Evolutionary conservation across 2,113 vertebrate species (phyloP).

Genomic region (Phalacrocorax carbo): DNA sequence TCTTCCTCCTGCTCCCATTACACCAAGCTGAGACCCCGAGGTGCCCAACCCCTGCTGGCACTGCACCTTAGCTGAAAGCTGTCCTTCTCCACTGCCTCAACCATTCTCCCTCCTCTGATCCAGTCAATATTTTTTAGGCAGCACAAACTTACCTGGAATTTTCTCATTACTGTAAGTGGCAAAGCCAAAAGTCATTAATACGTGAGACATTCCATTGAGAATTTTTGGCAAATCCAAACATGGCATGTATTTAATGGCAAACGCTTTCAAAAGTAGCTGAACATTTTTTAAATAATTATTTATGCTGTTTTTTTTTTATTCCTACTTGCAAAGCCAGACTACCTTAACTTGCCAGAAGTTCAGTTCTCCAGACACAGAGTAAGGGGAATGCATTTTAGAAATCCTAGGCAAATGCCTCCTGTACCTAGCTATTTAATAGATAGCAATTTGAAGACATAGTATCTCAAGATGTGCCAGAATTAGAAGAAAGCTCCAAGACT

Average conservation of each 20-base stretch:
- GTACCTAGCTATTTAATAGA: neutral
- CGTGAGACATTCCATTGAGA: neutral
- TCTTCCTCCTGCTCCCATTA: neutral
- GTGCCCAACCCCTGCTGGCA: neutral
- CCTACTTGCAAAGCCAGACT: neutral
- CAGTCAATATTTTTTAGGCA: neutral
- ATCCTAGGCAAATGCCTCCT: neutral
- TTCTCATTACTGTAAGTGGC: neutral
- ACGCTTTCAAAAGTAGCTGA: neutral
- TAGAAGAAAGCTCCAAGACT: neutral
- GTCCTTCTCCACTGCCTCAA: neutral
- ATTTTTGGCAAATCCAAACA: neutral
- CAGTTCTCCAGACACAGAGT: neutral
- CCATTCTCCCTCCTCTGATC: neutral
- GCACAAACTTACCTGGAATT: neutral
- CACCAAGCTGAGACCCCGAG: neutral
- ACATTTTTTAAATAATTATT: neutral
- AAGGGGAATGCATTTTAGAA: neutral
- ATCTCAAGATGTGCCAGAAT: neutral
- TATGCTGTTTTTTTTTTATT: neutral
- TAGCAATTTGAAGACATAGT: neutral
- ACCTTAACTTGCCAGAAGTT: neutral
- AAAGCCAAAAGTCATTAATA: neutral
- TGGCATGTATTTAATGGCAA: neutral
- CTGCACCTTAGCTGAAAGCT: neutral